These are phyloP conservation scores for Prolemur simus DNA, from an alignment of 2,113 vertebrate species.

Conservation along the genomic window DNA sequence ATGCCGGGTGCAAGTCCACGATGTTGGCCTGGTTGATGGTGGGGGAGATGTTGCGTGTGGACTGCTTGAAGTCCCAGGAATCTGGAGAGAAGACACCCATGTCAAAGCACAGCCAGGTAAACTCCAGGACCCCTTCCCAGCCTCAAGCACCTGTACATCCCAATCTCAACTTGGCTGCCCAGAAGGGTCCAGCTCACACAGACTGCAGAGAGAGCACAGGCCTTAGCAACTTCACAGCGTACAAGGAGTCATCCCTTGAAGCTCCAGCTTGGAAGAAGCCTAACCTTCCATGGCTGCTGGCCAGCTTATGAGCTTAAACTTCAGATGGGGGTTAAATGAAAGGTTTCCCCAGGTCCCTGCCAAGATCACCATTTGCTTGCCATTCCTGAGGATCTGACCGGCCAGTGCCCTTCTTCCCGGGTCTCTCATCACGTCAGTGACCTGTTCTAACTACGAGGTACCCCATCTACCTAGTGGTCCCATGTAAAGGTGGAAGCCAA, in stretches of 20 bases:
- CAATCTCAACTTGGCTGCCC: neutral
- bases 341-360: neutral
- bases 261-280: neutral
- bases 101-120: neutral
- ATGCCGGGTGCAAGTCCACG: conserved; percentile 96
- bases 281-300: neutral
- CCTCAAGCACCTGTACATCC: neutral
- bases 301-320: neutral
- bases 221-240: neutral
- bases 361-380: neutral
- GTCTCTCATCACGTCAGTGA: neutral
- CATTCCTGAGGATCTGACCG: neutral
- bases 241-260: neutral
- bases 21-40: conserved; percentile 99
- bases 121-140: neutral
- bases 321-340: fast-evolving
- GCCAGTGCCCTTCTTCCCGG: neutral
- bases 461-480: neutral
- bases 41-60: conserved; percentile 97
- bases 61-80: conserved; percentile 97
- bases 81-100: conserved; percentile 82
- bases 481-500: too few relatives aligned
- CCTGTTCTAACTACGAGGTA: neutral
- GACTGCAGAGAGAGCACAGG: neutral
- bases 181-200: neutral